Base-by-base conservation (phyloP, 2,888 invertebrate genomes). In the Drosophila suboccidentalis region DNA sequence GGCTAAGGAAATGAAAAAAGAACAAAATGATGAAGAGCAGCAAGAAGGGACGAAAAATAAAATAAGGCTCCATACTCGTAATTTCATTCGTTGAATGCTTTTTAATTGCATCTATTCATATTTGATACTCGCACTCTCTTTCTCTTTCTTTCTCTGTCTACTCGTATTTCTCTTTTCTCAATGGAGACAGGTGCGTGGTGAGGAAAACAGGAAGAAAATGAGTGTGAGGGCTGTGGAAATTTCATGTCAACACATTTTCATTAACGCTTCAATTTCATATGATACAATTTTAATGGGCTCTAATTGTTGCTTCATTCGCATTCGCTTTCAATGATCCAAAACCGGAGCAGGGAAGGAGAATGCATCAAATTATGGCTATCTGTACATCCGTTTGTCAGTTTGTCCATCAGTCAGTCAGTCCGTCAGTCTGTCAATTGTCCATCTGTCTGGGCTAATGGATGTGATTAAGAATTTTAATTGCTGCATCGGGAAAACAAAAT, bases 281-380 rank as follows among this genome's bases (percentile, higher is more conserved):
- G 79, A 78, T 78, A 74, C 70, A 74, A 77, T 74, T 78, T 77
- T 74, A 78, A 77, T 78, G 62, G 65, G 15, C 55, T 57, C 64
- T 65, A 78, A 76, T 76, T 76, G 78, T 73, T 76, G 76, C 61
- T 51, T 26, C 59, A 55, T 26, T 26, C 26, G 41, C 64, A 39
- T 9, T 39, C 34, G 51, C 32, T 39, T 41, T 55, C 51, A 38
- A 59, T 41, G 43, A 39, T n/a, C 26, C 54, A n/a, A 34, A 47
- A 34, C 17, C 39, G 15, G 44, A 17, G 9, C 13, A 15, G 39
- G 26, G 2, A 36, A 17, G 53, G 36, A 46, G 32, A 26, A 13
- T 62, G 58, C 59, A 62, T 62, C 73, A 54, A 73, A 55, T 50
- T 67, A 44, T 54, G 58, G 38, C 65, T 34, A 39, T 22, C 67